phyloP scores from a whole-genome alignment of 2,888 invertebrate genomes.

The Acronicta psi region DNA sequence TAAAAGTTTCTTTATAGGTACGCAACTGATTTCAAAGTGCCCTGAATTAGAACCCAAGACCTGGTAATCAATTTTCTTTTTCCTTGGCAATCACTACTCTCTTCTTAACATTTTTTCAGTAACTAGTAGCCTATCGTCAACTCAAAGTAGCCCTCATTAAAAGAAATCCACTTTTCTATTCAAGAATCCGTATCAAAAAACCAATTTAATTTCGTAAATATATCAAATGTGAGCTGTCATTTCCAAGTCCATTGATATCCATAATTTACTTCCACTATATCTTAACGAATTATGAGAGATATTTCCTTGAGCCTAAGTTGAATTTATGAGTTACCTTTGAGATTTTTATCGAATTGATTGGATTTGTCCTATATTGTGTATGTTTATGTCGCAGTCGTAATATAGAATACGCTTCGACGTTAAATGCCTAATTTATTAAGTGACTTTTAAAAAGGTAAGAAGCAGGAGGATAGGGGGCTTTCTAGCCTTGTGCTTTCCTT shows the following conservation, averaged over 20 bases:
- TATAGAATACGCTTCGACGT: not conserved
- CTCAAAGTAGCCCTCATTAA: not conserved
- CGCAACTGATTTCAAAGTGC: no score
- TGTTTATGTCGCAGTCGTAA: not conserved
- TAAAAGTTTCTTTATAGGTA: no score
- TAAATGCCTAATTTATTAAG: no score
- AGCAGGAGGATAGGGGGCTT: no score
- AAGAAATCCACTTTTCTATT: not conserved
- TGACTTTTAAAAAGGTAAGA: no score
- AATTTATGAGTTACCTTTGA: constrained; percentile 56
- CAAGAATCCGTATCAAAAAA: constrained; percentile 7
- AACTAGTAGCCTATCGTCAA: not conserved
- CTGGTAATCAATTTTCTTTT: no score
- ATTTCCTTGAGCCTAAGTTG: constrained; percentile 56
- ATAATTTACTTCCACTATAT: constrained; percentile 45
- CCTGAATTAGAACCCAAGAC: no score
- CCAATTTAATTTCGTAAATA: constrained; percentile 12
- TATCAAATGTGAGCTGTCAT: constrained; percentile 1
- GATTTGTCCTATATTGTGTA: constrained; percentile 4
- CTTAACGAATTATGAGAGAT: constrained; percentile 46
- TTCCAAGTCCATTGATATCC: constrained; percentile 2
- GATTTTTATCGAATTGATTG: constrained; percentile 11
- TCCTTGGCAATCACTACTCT: no score
- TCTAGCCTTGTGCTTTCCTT: no score
- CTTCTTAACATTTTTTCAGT: not conserved